Percentiles rank a stretch among this genome's conserved stretches.
phyloP scores from a whole-genome alignment of 2,113 vertebrate species.

The Muntiacus reevesi region DNA sequence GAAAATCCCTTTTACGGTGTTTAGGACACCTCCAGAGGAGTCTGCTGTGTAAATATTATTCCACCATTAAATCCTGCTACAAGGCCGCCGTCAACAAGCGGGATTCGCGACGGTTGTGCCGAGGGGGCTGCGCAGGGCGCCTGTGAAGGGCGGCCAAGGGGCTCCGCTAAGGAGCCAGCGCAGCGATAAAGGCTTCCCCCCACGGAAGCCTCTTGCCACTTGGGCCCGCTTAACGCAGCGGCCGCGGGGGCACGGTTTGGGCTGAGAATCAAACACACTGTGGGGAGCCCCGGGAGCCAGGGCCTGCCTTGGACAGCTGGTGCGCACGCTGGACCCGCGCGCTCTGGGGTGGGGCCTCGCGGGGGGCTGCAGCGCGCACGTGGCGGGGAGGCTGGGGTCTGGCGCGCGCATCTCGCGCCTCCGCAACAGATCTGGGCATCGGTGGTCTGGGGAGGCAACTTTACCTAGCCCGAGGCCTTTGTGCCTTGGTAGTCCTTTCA shows the following conservation, averaged over 20 bases:
- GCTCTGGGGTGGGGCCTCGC: not conserved
- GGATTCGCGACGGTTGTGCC: constrained; percentile 71
- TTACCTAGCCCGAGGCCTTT: not conserved
- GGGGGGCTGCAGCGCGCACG: accelerated
- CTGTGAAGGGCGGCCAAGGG: constrained; percentile 79
- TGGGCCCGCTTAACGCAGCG: constrained; percentile 86
- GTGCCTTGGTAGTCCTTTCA: too few species aligned
- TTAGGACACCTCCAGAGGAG: constrained; percentile 84
- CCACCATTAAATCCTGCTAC: constrained; percentile 82
- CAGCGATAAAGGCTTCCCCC: constrained; percentile 81
- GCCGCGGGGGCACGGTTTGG: constrained; percentile 82
- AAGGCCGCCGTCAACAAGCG: constrained; percentile 81
- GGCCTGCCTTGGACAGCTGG: constrained; percentile 76
- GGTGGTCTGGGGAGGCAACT: accelerated
- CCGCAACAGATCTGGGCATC: accelerated
- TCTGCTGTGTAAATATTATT: constrained; percentile 86
- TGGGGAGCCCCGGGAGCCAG: constrained; percentile 84
- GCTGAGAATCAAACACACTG: constrained; percentile 80
- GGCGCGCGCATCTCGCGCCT: accelerated
- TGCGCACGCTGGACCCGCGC: constrained; percentile 65
- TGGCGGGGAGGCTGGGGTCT: too few species aligned
- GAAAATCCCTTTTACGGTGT: constrained; percentile 84
- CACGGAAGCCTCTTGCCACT: constrained; percentile 84
- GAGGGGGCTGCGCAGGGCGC: constrained; percentile 59
- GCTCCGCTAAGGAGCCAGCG: constrained; percentile 81